phyloP scores from a whole-genome alignment of 2,888 invertebrate genomes.

The Empis livida region DNA sequence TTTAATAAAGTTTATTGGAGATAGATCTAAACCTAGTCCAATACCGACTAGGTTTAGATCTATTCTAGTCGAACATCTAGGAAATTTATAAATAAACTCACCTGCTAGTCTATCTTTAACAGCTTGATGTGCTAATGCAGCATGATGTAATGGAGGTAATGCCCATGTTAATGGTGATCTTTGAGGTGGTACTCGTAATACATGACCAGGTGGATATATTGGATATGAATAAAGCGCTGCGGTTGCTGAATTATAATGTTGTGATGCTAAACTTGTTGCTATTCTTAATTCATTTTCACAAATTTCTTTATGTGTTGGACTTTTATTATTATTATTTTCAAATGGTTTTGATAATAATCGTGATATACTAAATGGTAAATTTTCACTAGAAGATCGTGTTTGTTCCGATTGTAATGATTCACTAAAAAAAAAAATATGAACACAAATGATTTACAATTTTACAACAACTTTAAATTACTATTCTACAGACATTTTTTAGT shows the following conservation, averaged over 20 bases:
- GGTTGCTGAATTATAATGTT: constrained; percentile 29
- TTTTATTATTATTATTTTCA: constrained; percentile 39
- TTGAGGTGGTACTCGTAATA: constrained; percentile 71
- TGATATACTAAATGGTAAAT: constrained; percentile 69
- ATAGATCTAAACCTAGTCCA: no score
- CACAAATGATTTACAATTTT: no score
- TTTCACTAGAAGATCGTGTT: constrained; percentile 38
- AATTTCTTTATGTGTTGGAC: constrained; percentile 27
- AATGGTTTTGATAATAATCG: constrained; percentile 65
- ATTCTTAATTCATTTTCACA: constrained; percentile 32
- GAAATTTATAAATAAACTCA: constrained; percentile 35
- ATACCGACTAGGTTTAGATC: no score
- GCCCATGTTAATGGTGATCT: constrained; percentile 37
- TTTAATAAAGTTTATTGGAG: no score
- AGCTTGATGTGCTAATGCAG: constrained; percentile 67
- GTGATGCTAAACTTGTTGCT: constrained; percentile 33
- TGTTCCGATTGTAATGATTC: constrained; percentile 37
- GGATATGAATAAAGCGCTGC: constrained; percentile 35
- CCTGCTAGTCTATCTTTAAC: constrained; percentile 74
- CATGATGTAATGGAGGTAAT: constrained; percentile 40
- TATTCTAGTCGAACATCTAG: no score
- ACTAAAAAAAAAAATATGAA: constrained; percentile 26
- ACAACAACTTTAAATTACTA: no score
- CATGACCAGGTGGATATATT: constrained; percentile 49
- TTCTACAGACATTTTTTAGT: no score